Percentiles rank a stretch among this genome's conserved stretches.
Evolutionary conservation across 37 sponge, comb jelly and placozoan genomes (phyloP).

Genomic region (Agelas oroides): DNA sequence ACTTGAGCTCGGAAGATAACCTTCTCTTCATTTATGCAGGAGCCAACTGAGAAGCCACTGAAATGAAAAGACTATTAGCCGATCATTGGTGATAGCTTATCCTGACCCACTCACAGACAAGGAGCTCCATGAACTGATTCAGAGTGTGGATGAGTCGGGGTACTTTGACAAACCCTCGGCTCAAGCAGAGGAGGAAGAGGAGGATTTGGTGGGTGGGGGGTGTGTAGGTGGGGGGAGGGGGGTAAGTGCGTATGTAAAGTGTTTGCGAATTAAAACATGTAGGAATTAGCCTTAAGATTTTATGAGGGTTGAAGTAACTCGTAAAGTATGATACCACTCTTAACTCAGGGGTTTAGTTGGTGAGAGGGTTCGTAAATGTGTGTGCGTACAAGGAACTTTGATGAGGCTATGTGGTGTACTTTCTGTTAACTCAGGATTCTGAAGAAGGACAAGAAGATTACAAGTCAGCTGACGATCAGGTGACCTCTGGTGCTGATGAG

Average conservation of each 20-base stretch:
- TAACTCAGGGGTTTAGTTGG: too few relatives aligned
- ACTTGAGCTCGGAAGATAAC: too few relatives aligned
- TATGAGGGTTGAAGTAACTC: not conserved
- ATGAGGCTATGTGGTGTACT: too few relatives aligned
- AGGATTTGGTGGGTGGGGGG: not conserved
- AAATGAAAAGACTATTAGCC: too few relatives aligned
- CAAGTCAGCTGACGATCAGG: constrained; percentile 39
- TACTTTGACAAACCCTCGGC: constrained; percentile 31
- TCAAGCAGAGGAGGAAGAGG: constrained; percentile 47
- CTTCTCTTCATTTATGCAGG: too few relatives aligned
- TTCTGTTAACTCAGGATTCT: not conserved
- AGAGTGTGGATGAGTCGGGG: constrained; percentile 36
- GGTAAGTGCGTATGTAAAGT: not conserved
- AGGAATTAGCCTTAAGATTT: not conserved
- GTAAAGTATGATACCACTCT: not conserved
- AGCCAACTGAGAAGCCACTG: too few relatives aligned
- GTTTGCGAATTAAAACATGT: not conserved
- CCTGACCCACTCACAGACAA: constrained; percentile 40
- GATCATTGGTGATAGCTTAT: too few relatives aligned
- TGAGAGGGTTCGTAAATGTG: too few relatives aligned
- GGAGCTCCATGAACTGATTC: constrained; percentile 28
- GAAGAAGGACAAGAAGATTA: constrained; percentile 26
- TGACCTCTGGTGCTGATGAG: not conserved
- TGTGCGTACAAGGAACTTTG: too few relatives aligned
- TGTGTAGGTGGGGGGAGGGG: not conserved